phyloP scores from a whole-genome alignment of 2,797 vertebrate species.

The Paedocypris micromegethes region DNA sequence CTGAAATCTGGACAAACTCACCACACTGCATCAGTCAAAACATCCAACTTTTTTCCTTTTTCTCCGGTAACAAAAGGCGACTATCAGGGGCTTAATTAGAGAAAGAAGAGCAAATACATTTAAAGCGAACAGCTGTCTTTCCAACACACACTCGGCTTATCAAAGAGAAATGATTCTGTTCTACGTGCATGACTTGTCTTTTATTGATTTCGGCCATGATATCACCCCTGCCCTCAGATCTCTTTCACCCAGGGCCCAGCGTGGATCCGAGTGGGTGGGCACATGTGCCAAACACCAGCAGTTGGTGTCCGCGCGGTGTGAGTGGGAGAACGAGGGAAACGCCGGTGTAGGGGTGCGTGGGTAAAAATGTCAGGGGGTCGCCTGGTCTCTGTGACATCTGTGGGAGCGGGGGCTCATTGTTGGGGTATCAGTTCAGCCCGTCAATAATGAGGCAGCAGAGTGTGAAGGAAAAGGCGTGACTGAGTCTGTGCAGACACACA shows the following conservation, averaged over 20 bases:
- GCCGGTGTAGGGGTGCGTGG: slow-evolving; percentile 36
- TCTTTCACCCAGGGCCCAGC: slow-evolving; percentile 24
- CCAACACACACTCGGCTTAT: slow-evolving; percentile 52
- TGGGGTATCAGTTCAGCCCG: slow-evolving; percentile 70
- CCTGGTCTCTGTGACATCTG: slow-evolving; percentile 55
- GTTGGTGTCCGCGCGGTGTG: slow-evolving; percentile 56
- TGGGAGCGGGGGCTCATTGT: slow-evolving; percentile 58
- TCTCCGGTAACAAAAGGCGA: slow-evolving; percentile 15
- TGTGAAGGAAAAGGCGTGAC: slow-evolving; percentile 72
- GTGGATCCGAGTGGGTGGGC: slow-evolving; percentile 52
- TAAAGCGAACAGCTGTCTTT: slow-evolving; percentile 32
- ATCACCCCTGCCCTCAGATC: slow-evolving; percentile 29
- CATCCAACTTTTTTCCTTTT: slow-evolving; percentile 28
- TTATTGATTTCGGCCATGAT: slow-evolving; percentile 69
- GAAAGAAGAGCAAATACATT: slow-evolving; percentile 26
- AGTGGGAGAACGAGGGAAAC: slow-evolving; percentile 19
- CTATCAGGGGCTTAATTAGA: slow-evolving; percentile 23
- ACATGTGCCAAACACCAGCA: slow-evolving; percentile 67
- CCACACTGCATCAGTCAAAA: slow-evolving; percentile 25
- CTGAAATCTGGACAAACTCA: background rate
- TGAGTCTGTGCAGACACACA: slow-evolving; percentile 56
- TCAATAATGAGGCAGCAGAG: slow-evolving; percentile 72
- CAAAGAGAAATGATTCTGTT: slow-evolving; percentile 68
- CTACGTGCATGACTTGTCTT: slow-evolving; percentile 71
- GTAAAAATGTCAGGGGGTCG: slow-evolving; percentile 41